Evolutionary conservation across 2,797 vertebrate genomes (phyloP).

Genomic region (Aotus griseimembra): DNA sequence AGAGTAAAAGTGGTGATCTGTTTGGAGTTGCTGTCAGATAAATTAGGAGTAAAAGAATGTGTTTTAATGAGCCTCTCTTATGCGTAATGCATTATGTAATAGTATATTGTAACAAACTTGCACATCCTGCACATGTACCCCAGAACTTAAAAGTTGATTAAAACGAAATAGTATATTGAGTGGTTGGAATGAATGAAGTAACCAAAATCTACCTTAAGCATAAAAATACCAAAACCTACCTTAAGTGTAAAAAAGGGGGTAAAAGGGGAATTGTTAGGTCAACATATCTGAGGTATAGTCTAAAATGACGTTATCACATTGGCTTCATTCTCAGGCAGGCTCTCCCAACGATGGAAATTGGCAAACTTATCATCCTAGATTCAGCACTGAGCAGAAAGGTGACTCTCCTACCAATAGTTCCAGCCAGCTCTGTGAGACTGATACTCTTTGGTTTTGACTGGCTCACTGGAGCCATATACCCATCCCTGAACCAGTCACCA

Average conservation of each 20-base stretch:
- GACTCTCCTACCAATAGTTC: neutral
- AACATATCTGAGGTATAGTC: neutral
- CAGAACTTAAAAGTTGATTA: neutral
- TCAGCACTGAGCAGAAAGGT: neutral
- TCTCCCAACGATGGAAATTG: neutral
- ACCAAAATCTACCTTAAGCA: neutral
- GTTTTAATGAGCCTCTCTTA: neutral
- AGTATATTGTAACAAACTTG: neutral
- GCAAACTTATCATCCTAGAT: neutral
- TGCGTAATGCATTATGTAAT: neutral
- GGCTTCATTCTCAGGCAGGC: neutral
- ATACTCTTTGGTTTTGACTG: neutral
- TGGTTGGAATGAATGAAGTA: neutral
- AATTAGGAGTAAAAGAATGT: conserved; percentile 2
- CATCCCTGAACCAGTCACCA: neutral
- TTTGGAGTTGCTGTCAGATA: neutral
- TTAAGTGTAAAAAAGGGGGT: neutral
- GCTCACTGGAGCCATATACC: neutral
- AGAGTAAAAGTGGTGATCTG: neutral
- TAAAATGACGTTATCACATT: neutral
- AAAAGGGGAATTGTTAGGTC: neutral
- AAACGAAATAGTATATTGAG: neutral
- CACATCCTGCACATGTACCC: neutral
- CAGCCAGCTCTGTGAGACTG: neutral
- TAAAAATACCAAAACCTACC: neutral